These are phyloP conservation scores for Eonycteris spelaea DNA, from an alignment of 2,113 vertebrate genomes.

Conservation along the genomic window DNA sequence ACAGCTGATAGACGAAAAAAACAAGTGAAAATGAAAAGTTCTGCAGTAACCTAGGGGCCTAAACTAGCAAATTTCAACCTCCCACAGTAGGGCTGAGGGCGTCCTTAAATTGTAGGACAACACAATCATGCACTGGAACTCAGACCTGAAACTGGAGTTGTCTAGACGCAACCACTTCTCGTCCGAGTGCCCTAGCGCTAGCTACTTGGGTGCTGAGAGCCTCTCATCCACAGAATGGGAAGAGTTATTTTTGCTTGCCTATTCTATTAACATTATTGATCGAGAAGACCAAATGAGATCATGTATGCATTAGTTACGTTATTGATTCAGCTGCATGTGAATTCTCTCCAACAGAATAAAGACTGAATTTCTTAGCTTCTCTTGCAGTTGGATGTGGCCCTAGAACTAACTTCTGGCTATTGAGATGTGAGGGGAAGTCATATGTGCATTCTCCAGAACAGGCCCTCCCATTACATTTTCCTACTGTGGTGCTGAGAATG, in stretches of 20 bases:
- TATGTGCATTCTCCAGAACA: not conserved
- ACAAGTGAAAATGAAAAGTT: not conserved
- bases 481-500: not conserved
- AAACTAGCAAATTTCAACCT: not conserved
- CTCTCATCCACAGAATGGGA: not conserved
- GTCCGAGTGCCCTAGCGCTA: not conserved
- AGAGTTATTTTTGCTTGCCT: not conserved
- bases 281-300: not conserved
- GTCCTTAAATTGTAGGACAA: not conserved
- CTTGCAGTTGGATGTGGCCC: not conserved
- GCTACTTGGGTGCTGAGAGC: not conserved
- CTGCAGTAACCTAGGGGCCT: not conserved
- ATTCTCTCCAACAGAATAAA: slow-evolving; percentile 7
- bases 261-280: not conserved
- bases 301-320: not conserved
- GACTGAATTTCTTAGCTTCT: not conserved
- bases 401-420: not conserved
- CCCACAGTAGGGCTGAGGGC: not conserved
- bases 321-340: not conserved
- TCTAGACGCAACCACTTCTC: not conserved
- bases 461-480: not conserved
- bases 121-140: not conserved
- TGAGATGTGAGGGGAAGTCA: not conserved
- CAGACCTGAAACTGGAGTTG: not conserved
- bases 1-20: not conserved